Conservation (phyloP, 2,797 vertebrate species). For the Nasua narica region DNA sequence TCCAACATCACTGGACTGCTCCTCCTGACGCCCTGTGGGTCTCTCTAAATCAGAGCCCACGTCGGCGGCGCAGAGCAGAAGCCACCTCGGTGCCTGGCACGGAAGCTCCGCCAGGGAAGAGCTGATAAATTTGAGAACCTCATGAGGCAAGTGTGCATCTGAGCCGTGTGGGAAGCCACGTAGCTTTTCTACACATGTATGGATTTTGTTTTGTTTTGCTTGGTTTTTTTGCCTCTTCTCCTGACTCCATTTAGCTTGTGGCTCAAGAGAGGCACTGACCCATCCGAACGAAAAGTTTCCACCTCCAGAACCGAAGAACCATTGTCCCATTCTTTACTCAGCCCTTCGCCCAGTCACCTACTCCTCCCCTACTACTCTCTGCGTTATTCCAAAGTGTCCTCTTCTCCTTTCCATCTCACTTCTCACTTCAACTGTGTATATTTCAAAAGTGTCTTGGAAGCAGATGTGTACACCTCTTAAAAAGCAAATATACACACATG, state of each 20-base stretch:
- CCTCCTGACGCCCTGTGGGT: not conserved
- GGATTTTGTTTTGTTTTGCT: not conserved
- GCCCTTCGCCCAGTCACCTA: not conserved
- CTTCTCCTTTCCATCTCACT: not conserved
- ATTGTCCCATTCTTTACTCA: not conserved
- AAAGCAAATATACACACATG: not conserved
- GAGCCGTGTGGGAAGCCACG: not conserved
- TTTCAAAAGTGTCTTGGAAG: not conserved
- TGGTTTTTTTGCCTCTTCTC: not conserved
- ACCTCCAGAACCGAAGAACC: not conserved
- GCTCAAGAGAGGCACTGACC: not conserved
- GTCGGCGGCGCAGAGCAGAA: not conserved
- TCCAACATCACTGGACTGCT: not conserved
- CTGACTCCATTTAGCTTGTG: not conserved
- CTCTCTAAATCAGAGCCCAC: not conserved
- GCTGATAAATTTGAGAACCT: slow-evolving; percentile 23
- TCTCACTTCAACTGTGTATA: not conserved
- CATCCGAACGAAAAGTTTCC: not conserved
- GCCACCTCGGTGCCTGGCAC: not conserved
- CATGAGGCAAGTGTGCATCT: not conserved
- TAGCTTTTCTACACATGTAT: not conserved
- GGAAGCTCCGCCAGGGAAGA: not conserved
- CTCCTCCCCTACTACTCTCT: accelerated
- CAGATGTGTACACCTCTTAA: not conserved
- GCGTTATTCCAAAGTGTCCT: not conserved